Evolutionary conservation across 2,797 vertebrate genomes (phyloP).

Genomic region (Sebastes goodei): DNA sequence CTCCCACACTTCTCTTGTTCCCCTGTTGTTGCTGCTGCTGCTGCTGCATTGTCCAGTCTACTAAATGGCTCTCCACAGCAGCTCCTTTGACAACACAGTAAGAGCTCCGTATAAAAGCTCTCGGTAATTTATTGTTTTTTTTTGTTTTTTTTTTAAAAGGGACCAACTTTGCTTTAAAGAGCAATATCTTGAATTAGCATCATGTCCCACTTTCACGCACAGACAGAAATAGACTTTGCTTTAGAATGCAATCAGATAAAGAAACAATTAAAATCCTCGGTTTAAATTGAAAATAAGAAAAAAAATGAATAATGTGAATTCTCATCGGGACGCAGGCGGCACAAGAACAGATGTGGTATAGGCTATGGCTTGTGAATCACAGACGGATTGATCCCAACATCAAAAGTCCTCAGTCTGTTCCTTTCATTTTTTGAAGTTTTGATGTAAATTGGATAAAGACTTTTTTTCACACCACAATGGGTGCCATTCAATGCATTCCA

Average conservation of each 20-base stretch:
- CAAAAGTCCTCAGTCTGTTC: neutral
- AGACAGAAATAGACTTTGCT: slow-evolving; percentile 52
- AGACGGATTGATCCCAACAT: slow-evolving; percentile 7
- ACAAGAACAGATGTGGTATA: neutral
- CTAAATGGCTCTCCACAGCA: slow-evolving; percentile 10
- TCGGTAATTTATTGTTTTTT: neutral
- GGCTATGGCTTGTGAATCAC: neutral
- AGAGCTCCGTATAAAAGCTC: neutral
- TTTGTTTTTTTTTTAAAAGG: neutral
- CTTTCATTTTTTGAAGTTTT: neutral
- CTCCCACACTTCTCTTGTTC: slow-evolving; percentile 47
- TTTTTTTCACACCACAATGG: neutral
- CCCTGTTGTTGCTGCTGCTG: slow-evolving; percentile 33
- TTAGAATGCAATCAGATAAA: slow-evolving; percentile 55
- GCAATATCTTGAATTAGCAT: slow-evolving; percentile 51
- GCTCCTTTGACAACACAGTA: slow-evolving; percentile 16
- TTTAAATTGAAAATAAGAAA: slow-evolving; percentile 47
- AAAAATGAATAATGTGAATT: neutral
- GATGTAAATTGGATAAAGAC: neutral
- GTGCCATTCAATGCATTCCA: neutral
- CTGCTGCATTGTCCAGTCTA: slow-evolving; percentile 50
- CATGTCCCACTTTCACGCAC: slow-evolving; percentile 47
- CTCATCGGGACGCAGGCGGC: slow-evolving; percentile 4
- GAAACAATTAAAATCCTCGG: slow-evolving; percentile 50
- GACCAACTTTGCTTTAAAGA: slow-evolving; percentile 38